Evolutionary conservation across 2,888 invertebrate genomes (phyloP), one percentile per base, ranked within the genome.

Genomic region (Drosophila borealis): DNA sequence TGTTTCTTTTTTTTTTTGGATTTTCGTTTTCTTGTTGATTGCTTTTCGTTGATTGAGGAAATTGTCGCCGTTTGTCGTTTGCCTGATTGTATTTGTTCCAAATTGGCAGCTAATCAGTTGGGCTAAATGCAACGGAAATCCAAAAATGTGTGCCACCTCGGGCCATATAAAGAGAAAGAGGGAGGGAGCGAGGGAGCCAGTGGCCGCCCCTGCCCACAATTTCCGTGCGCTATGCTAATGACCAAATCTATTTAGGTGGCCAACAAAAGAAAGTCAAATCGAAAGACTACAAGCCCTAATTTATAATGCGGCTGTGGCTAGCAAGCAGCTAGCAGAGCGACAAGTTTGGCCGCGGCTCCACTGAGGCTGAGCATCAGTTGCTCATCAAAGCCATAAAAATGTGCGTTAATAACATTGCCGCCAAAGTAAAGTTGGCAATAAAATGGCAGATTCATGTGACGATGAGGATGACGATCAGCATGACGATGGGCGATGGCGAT

Each of bases 401-500:
- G 84, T 86, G 88, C 89, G 88, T 89, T 89, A 89, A 89, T 89
- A 86, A 82, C 81, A 76, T 80, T 88, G 84, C 89, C 89, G 89
- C 90, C 89, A 89, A 89, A 89, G 89, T 80, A 61, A 83, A 81
- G 73, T 86, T 82, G 84, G 78, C 82, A 73, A 89, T 89, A 89
- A 89, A 89, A 82, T 88, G 88, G 89, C 89, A 86, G 89, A 89
- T 89, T 89, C 89, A 89, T 89, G 90, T 77, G 83, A 83, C 76
- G 80, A 71, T 55, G 72, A 66, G 54, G 68, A 67, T 55, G 70
- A 50, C 49, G 64, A 62, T 29, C 29, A 29, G 29, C 29, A 29
- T 29, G 29, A 29, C 29, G 29, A 29, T 29, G 29, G 29, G 29
- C 70, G 62, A 68, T 65, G 53, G 17, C 17, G 79, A 36, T 61